phyloP scores from a whole-genome alignment of 1,140 invertebrate species.

The Rhyacophila brunnea region DNA sequence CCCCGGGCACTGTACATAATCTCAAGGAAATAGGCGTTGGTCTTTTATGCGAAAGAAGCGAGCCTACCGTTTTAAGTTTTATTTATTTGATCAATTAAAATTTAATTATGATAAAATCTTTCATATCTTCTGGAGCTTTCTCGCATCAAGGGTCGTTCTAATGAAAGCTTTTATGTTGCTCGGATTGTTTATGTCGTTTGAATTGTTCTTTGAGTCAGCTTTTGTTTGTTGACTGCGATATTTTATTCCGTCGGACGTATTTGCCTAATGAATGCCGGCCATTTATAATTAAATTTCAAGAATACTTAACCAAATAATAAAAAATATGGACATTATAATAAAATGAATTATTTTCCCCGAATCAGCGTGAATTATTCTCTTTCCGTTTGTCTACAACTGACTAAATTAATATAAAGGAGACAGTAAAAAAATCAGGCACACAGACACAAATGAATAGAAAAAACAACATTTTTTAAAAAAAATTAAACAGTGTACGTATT shows the following conservation, averaged over 20 bases:
- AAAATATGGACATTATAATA: background rate
- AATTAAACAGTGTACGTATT: no score
- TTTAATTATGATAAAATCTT: conserved; percentile 37
- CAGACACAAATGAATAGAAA: no score
- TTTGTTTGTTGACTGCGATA: conserved; percentile 4
- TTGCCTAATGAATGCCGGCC: conserved; percentile 9
- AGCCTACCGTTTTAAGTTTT: conserved; percentile 28
- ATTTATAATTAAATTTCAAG: conserved; percentile 28
- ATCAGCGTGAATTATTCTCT: no score
- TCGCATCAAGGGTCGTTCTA: background rate
- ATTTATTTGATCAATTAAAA: conserved; percentile 37
- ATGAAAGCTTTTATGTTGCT: conserved; percentile 18
- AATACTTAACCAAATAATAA: conserved; percentile 3
- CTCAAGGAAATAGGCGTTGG: conserved; percentile 30
- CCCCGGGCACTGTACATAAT: conserved; percentile 27
- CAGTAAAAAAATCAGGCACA: no score
- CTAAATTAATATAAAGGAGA: background rate
- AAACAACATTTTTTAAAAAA: no score
- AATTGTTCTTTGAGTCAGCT: conserved; percentile 2
- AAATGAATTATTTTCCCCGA: no score
- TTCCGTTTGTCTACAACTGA: no score
- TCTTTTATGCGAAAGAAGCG: conserved; percentile 23
- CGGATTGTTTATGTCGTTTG: conserved; percentile 9
- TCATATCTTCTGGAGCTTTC: conserved; percentile 4
- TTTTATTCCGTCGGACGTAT: background rate